Percentiles rank a stretch among this genome's conserved stretches.
Conservation (phyloP, 2,113 vertebrate species). For the Lathamus discolor region DNA sequence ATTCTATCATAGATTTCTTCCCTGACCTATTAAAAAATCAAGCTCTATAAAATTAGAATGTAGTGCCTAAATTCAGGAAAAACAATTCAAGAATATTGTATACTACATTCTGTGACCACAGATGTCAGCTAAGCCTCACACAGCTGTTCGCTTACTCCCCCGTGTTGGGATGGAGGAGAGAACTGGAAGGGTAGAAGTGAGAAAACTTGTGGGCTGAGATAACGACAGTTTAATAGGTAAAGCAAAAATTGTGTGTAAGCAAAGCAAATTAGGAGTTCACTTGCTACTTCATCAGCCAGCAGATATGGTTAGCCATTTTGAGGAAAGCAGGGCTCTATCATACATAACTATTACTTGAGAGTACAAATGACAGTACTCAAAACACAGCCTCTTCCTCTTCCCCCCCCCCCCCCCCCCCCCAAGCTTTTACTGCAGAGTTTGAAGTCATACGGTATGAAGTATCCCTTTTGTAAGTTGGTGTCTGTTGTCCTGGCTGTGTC, state of each 20-base stretch:
- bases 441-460: too few species aligned
- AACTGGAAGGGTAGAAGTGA: neutral
- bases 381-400: neutral
- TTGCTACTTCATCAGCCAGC: rapidly evolving
- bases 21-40: neutral
- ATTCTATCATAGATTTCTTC: neutral
- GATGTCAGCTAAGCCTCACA: neutral
- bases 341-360: neutral
- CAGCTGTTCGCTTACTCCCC: rapidly evolving
- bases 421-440: neutral
- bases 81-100: neutral
- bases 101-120: neutral
- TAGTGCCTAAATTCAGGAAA: neutral
- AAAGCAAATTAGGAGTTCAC: neutral
- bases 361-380: neutral
- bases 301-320: neutral
- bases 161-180: rapidly evolving
- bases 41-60: neutral
- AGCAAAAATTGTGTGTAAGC: neutral
- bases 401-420: too few species aligned
- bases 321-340: neutral
- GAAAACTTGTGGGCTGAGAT: neutral
- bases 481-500: neutral
- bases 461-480: rapidly evolving
- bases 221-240: neutral